Conservation (phyloP, 2,797 vertebrate genomes). For the Typhlichthys eigenmanni region DNA sequence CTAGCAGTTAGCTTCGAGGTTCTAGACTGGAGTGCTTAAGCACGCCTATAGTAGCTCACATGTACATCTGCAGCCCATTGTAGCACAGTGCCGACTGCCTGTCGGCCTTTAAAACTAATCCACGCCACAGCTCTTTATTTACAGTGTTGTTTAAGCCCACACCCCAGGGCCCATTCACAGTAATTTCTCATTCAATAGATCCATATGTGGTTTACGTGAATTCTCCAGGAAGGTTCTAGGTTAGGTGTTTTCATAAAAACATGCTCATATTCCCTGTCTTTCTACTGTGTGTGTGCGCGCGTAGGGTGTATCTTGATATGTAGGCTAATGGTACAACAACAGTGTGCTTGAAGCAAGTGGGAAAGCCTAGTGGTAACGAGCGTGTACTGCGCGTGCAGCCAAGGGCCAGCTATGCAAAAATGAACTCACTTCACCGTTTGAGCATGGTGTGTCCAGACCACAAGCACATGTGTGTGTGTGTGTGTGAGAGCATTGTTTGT, state of each 20-base stretch:
- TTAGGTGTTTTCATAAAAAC: no score
- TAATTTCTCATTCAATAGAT: no score
- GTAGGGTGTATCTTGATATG: no score
- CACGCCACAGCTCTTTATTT: no score
- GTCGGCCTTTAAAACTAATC: no score
- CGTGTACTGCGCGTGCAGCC: constrained; percentile 54
- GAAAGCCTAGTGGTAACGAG: neutral
- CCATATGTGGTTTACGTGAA: no score
- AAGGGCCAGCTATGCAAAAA: constrained; percentile 72
- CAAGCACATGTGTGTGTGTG: constrained; percentile 66
- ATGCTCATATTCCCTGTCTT: no score
- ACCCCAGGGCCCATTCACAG: no score
- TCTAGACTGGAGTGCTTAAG: constrained; percentile 14
- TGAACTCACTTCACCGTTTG: constrained; percentile 79
- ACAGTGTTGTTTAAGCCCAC: no score
- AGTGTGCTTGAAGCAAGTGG: constrained; percentile 5
- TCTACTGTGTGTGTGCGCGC: no score
- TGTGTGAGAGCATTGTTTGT: constrained; percentile 68
- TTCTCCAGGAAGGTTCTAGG: no score
- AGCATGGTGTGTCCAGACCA: constrained; percentile 99
- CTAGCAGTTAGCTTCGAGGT: constrained; percentile 27
- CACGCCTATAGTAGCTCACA: neutral
- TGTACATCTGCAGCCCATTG: neutral
- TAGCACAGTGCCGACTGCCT: no score
- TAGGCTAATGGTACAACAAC: constrained; percentile 18